A percentile compares a stretch with the other conserved stretches of the same genome.
These are phyloP conservation scores for Acestrorhynchus altus DNA, from an alignment of 2,797 vertebrate genomes.

Conservation along the genomic window DNA sequence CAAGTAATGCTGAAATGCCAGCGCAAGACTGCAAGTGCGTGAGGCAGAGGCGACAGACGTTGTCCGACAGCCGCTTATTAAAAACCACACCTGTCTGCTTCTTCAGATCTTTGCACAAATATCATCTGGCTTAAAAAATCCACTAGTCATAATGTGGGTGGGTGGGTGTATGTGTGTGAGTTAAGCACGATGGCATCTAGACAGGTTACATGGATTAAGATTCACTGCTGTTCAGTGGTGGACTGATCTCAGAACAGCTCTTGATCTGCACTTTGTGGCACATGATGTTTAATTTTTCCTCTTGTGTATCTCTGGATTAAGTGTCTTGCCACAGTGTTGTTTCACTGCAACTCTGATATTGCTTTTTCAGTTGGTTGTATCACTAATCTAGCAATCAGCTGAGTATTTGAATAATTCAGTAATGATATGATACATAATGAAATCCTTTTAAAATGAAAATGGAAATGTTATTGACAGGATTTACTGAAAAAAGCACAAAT, in stretches of 20 bases:
- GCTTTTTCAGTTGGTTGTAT: too few species aligned
- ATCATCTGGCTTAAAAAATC: slow-evolving; percentile 26
- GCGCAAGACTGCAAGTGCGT: slow-evolving; percentile 44
- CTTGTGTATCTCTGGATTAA: too few species aligned
- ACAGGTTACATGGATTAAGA: not conserved
- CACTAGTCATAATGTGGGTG: not conserved
- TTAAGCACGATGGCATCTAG: not conserved
- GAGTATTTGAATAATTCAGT: too few species aligned
- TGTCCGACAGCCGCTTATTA: slow-evolving; percentile 21
- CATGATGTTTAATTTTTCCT: not conserved
- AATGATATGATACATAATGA: too few species aligned
- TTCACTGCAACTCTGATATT: too few species aligned
- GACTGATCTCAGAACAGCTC: not conserved
- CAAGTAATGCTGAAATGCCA: slow-evolving; percentile 61
- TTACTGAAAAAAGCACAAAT: too few species aligned
- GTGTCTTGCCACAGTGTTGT: too few species aligned
- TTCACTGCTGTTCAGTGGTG: not conserved
- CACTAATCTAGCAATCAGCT: too few species aligned
- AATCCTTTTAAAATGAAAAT: too few species aligned
- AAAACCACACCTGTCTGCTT: slow-evolving; percentile 17
- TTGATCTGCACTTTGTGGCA: not conserved
- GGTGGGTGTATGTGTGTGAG: slow-evolving; percentile 23
- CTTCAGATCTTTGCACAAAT: slow-evolving; percentile 39
- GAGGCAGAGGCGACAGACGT: slow-evolving; percentile 2
- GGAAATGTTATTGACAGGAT: too few species aligned